Percentiles rank a stretch among this genome's conserved stretches.
Conservation (phyloP, 2,113 vertebrate genomes). For the Boleophthalmus pectinirostris region DNA sequence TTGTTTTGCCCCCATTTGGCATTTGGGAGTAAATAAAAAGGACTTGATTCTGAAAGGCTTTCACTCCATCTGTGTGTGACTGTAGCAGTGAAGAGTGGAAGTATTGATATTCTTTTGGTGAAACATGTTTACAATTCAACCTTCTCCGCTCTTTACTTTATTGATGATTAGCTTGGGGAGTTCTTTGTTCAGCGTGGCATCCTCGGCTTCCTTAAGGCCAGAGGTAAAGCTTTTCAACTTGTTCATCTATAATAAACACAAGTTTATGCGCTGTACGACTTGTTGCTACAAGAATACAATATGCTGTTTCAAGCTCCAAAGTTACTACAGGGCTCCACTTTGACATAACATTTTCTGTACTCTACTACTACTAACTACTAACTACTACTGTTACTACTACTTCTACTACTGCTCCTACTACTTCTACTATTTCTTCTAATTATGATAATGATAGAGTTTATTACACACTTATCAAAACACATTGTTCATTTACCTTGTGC, state of each 20-base stretch:
- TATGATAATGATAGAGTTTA: too few species aligned
- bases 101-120: conserved; percentile 6
- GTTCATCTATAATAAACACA: neutral
- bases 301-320: too few species aligned
- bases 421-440: too few species aligned
- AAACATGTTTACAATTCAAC: conserved; percentile 8
- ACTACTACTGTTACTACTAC: too few species aligned
- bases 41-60: neutral
- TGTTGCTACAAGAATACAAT: too few species aligned
- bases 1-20: neutral
- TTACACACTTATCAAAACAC: too few species aligned
- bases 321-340: too few species aligned
- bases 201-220: neutral
- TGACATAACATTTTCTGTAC: too few species aligned
- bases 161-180: conserved; percentile 3
- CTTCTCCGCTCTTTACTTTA: conserved; percentile 1
- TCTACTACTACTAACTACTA: too few species aligned
- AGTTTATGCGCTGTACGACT: neutral
- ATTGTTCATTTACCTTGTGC: too few species aligned
- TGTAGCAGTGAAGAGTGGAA: neutral
- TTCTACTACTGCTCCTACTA: too few species aligned
- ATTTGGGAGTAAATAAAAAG: neutral
- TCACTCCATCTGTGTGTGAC: neutral
- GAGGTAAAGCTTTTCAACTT: neutral
- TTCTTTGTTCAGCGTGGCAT: conserved; percentile 2